Percentiles rank a stretch among this genome's conserved stretches.
Evolutionary conservation across 2,113 vertebrate genomes (phyloP).

Genomic region (Bos indicus): DNA sequence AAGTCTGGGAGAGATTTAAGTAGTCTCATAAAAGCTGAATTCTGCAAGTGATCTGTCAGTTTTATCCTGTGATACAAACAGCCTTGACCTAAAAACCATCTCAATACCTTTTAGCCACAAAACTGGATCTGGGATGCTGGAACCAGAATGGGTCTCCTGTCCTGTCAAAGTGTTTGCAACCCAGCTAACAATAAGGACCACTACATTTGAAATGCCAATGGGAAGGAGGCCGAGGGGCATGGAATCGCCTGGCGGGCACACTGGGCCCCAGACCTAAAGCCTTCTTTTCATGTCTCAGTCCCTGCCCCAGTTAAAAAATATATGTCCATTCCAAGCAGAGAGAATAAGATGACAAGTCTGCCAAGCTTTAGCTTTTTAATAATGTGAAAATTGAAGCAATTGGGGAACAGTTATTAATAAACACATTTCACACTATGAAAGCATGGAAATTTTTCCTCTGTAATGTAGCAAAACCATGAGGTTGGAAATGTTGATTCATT

Average conservation of each 20-base stretch:
- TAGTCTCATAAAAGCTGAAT: not conserved
- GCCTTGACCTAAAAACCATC: constrained; percentile 5
- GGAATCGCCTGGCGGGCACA: not conserved
- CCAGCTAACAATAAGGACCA: not conserved
- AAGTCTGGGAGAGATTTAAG: not conserved
- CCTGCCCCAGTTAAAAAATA: not conserved
- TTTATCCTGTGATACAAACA: constrained; percentile 31
- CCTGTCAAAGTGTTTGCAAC: not conserved
- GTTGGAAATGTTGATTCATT: constrained; percentile 43
- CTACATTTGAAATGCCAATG: constrained; percentile 39
- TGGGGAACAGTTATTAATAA: constrained; percentile 46
- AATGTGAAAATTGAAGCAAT: constrained; percentile 58
- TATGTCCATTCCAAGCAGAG: not conserved
- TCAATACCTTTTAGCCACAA: not conserved
- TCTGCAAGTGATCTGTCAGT: not conserved
- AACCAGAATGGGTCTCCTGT: not conserved
- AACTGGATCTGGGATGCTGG: not conserved
- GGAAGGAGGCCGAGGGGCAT: constrained; percentile 41
- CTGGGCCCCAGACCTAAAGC: not conserved
- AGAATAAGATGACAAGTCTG: constrained; percentile 32
- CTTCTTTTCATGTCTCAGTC: constrained; percentile 12
- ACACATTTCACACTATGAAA: constrained; percentile 28
- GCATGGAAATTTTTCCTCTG: constrained; percentile 35
- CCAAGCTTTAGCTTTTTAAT: constrained; percentile 49
- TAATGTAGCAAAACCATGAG: not conserved